Percentiles rank a stretch among this genome's conserved stretches.
Conservation (phyloP, 2,888 invertebrate genomes). For the Oligia strigilis region DNA sequence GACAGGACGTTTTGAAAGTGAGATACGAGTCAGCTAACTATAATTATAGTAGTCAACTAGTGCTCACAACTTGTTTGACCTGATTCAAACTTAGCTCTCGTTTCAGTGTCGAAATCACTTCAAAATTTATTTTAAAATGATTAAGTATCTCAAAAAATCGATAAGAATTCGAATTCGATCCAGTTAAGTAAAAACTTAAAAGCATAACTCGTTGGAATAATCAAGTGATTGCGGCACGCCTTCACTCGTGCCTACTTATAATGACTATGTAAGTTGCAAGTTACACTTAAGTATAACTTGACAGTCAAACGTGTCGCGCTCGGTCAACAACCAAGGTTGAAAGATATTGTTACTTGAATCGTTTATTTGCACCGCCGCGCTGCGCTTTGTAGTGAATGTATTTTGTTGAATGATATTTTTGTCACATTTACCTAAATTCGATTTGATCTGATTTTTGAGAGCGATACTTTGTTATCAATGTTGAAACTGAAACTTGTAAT, state of each 20-base stretch:
- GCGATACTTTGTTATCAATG: not conserved
- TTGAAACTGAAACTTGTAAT: slow-evolving; percentile 2
- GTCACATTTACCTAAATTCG: slow-evolving; percentile 20
- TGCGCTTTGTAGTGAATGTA: slow-evolving; percentile 45
- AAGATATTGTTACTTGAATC: slow-evolving; percentile 62
- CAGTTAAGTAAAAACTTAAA: slow-evolving; percentile 17
- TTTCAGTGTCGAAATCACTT: slow-evolving; percentile 27
- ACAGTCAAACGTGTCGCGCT: slow-evolving; percentile 51
- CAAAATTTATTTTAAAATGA: not conserved
- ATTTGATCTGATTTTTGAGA: not conserved
- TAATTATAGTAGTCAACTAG: slow-evolving; percentile 28
- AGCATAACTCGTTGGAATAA: slow-evolving; percentile 43
- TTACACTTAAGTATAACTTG: slow-evolving; percentile 37
- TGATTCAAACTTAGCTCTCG: slow-evolving; percentile 8
- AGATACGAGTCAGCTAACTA: slow-evolving; percentile 2
- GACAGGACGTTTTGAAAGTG: slow-evolving; percentile 56
- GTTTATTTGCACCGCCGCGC: slow-evolving; percentile 59
- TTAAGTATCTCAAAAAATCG: slow-evolving; percentile 6
- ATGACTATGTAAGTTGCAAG: slow-evolving; percentile 22
- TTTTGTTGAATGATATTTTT: slow-evolving; percentile 45
- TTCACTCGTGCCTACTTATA: slow-evolving; percentile 28
- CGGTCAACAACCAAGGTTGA: slow-evolving; percentile 72
- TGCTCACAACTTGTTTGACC: slow-evolving; percentile 44
- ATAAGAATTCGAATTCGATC: slow-evolving; percentile 18
- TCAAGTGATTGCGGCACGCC: slow-evolving; percentile 50